Evolutionary conservation across 2,113 vertebrate species (phyloP), one percentile per base, ranked within the genome.

Genomic region (Tetraodon nigroviridis): DNA sequence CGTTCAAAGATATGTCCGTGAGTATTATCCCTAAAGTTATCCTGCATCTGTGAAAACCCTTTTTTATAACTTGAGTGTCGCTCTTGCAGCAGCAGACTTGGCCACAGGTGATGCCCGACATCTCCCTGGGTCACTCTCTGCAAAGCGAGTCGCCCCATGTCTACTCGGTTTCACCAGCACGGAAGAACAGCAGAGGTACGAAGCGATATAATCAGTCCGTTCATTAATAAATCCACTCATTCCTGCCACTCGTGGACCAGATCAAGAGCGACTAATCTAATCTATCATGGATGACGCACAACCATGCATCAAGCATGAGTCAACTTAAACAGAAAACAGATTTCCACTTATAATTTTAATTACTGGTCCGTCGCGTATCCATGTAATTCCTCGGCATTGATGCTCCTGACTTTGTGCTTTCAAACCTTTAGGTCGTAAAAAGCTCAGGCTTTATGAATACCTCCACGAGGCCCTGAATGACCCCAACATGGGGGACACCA

Each of bases 381-480:
- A 12, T 37, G 32, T 37, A 37, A 37, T 37, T 37, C 32, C 32
- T 37, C 11, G 8, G 32, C 12, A 12, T 37, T 7, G 11, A 37
- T 3, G 24, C 5, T 27, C 32, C 32, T 37, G 32, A 8, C 8
- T 37, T 19, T 20, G 1, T 46, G 1, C 0, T n/a, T 22, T 24
- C 6, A n/a, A 15, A 17, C 1, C 4, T 50, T 46, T 55, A 98
- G 96, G 93, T 11, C 92, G 92, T 37, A 98, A 94, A 87, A 98
- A 96, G 75, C 90, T 96, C 32, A 91, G 96, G 2, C 91, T 98
- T 2, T 99, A 93, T 24, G 95, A 99, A 70, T 99, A 96, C 76
- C 92, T 98, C 24, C 91, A 93, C 0, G 93, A 97, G 55, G 92
- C 95, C 42, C 82, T 99, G 17, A 90, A 90, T 21, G 90, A 95